phyloP scores from a whole-genome alignment of 2,113 vertebrate species.

The Anas platyrhynchos region DNA sequence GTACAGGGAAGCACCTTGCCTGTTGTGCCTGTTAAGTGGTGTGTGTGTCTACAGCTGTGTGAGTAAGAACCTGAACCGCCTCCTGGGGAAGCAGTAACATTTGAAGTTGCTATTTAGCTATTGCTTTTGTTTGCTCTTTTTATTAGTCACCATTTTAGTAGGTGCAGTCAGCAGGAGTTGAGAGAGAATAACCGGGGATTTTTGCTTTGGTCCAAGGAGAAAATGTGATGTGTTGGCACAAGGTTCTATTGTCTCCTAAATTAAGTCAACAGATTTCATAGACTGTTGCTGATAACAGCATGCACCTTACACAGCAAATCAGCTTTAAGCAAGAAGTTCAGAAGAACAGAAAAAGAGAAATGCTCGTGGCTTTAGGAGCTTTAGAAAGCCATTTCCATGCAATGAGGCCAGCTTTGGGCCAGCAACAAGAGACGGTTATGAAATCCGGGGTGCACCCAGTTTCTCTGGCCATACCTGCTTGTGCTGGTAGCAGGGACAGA shows the following conservation, averaged over 20 bases:
- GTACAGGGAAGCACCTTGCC: neutral
- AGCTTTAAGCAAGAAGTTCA: neutral
- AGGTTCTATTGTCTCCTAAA: neutral
- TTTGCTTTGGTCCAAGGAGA: neutral
- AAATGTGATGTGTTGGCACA: neutral
- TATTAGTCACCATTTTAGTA: neutral
- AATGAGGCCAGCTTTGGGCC: neutral
- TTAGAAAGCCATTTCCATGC: neutral
- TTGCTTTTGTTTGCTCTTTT: neutral
- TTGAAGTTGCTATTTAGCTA: neutral
- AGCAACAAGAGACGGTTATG: neutral
- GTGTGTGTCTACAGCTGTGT: neutral
- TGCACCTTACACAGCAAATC: neutral
- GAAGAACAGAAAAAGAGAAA: neutral
- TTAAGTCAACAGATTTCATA: neutral
- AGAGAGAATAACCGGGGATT: neutral
- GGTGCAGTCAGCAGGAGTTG: neutral
- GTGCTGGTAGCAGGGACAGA: neutral
- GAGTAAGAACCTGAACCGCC: neutral
- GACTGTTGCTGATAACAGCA: neutral
- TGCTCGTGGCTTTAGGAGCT: neutral
- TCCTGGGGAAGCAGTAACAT: neutral
- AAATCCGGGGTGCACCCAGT: neutral
- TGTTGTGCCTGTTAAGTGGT: neutral
- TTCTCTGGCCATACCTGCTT: neutral